A percentile compares a stretch with the other conserved stretches of the same genome.
phyloP scores from a whole-genome alignment of 2,888 invertebrate species.

The Brachyptera putata region DNA sequence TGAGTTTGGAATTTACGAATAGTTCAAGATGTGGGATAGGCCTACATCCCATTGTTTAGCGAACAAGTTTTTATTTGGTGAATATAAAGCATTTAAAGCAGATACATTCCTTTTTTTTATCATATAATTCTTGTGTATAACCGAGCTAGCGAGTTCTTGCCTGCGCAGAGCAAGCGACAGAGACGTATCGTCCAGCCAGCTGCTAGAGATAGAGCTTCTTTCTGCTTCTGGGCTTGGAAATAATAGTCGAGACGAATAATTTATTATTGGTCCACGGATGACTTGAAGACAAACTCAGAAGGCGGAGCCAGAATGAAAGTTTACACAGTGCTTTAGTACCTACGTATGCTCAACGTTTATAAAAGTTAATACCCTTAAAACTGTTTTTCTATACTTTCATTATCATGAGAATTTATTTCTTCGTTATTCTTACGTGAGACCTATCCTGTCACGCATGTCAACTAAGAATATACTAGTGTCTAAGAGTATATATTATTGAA shows the following conservation, averaged over 20 bases:
- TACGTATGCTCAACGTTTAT: not conserved
- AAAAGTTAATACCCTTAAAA: not conserved
- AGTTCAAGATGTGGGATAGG: not conserved
- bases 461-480: too few species aligned
- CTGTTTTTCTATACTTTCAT: too few species aligned
- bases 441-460: too few species aligned
- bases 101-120: not conserved
- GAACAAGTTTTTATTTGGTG: not conserved
- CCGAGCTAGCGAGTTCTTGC: not conserved
- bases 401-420: too few species aligned
- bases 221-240: conserved; percentile 10
- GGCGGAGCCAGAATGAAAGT: conserved; percentile 22
- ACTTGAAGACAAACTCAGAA: conserved; percentile 24
- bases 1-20: conserved; percentile 4
- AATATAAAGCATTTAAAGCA: too few species aligned
- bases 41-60: not conserved
- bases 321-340: conserved; percentile 14
- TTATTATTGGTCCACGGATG: conserved; percentile 27
- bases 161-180: conserved; percentile 15
- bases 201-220: too few species aligned
- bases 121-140: not conserved
- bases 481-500: too few species aligned
- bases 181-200: conserved; percentile 29
- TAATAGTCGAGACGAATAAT: conserved; percentile 25
- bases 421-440: too few species aligned